Conservation (phyloP, 2,113 vertebrate species). For the Gambusia affinis region DNA sequence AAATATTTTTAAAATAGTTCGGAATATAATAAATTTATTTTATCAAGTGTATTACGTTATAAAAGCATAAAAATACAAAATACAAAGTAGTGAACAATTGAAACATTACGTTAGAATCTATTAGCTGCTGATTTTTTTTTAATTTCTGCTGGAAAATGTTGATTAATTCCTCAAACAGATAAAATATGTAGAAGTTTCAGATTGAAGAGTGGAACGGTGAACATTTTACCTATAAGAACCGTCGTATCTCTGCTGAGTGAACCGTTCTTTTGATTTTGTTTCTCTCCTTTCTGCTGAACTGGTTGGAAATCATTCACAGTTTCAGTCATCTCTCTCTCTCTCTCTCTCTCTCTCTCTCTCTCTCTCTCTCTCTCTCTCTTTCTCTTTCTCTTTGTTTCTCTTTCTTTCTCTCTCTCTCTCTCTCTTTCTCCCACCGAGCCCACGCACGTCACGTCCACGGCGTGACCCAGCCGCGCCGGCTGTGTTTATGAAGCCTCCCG, state of each 20-base stretch:
- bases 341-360: background rate
- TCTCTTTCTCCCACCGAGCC: constrained; percentile 19
- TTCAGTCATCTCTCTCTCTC: too few species aligned
- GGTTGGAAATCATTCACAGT: too few species aligned
- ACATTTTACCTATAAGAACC: background rate
- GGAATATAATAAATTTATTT: too few species aligned
- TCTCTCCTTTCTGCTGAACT: too few species aligned
- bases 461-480: constrained; percentile 41
- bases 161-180: background rate
- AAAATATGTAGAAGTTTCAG: background rate
- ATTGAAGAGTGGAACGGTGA: too few species aligned
- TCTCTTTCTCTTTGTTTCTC: too few species aligned
- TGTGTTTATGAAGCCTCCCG: constrained; percentile 60
- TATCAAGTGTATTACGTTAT: too few species aligned
- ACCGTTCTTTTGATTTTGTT: background rate
- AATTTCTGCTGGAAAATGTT: background rate
- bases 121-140: background rate
- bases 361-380: background rate
- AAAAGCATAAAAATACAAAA: too few species aligned
- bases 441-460: constrained; percentile 14
- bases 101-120: background rate
- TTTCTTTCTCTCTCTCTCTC: background rate
- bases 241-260: background rate
- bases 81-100: too few species aligned
- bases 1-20: too few species aligned